These are phyloP conservation scores for Lochmaea crataegi DNA, from an alignment of 2,888 invertebrate species.

Conservation along the genomic window DNA sequence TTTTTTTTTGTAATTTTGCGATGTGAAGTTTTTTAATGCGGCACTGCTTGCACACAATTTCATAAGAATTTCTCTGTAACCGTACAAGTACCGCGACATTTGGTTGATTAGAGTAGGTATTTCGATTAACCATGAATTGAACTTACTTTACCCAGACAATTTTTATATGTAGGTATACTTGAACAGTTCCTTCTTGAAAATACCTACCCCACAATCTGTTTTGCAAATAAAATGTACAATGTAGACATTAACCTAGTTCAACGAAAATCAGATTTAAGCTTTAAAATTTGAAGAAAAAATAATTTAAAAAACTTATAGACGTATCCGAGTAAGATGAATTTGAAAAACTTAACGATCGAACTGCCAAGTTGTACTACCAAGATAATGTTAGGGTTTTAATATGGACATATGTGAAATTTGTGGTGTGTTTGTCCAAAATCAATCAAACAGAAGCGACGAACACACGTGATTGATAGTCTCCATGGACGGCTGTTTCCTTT, in stretches of 20 bases:
- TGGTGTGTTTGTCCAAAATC: too few relatives aligned
- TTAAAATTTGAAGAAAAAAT: too few relatives aligned
- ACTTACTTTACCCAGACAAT: not conserved
- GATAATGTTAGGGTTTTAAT: too few relatives aligned
- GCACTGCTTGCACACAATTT: slow-evolving; percentile 5
- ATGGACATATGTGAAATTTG: too few relatives aligned
- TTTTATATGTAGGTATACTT: not conserved
- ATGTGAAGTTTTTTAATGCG: not conserved
- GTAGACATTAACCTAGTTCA: not conserved
- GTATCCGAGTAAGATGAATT: too few relatives aligned
- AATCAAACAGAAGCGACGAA: too few relatives aligned
- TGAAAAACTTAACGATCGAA: too few relatives aligned
- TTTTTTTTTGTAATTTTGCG: not conserved
- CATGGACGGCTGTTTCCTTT: too few relatives aligned
- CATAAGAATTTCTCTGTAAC: slow-evolving; percentile 7
- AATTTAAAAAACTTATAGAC: too few relatives aligned
- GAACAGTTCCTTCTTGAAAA: not conserved
- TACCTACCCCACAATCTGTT: not conserved
- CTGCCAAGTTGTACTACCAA: too few relatives aligned
- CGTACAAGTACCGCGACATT: slow-evolving; percentile 13
- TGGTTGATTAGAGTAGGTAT: slow-evolving; percentile 13
- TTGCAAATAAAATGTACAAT: slow-evolving; percentile 16
- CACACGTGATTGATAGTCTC: too few relatives aligned
- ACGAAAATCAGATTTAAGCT: too few relatives aligned
- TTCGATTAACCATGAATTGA: slow-evolving; percentile 17